Evolutionary conservation across 2,888 invertebrate genomes (phyloP).

Genomic region (Drosophila tanythrix): DNA sequence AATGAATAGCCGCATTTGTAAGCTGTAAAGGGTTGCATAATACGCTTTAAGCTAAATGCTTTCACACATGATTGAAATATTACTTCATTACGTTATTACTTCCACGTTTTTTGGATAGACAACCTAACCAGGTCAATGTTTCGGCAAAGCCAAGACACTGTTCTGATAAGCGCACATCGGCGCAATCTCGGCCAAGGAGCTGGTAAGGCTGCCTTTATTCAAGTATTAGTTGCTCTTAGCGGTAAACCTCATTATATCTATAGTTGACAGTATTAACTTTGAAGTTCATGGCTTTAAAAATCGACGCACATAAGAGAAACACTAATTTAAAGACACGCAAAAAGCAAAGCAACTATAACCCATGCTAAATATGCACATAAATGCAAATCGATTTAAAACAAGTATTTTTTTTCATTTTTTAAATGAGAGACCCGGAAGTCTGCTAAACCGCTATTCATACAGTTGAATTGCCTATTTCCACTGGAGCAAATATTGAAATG

Average conservation of each 20-base stretch:
- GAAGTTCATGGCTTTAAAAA: slow-evolving; percentile 65
- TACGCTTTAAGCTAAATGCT: not conserved
- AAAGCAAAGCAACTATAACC: slow-evolving; percentile 46
- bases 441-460: slow-evolving; percentile 17
- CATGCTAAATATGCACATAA: slow-evolving; percentile 43
- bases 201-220: slow-evolving; percentile 13
- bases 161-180: slow-evolving; percentile 53
- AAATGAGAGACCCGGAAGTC: slow-evolving; percentile 67
- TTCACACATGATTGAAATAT: slow-evolving; percentile 8
- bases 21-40: not conserved
- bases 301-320: slow-evolving; percentile 57
- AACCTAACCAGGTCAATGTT: slow-evolving; percentile 61
- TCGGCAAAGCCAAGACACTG: slow-evolving; percentile 31
- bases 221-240: slow-evolving; percentile 37
- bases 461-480: slow-evolving; percentile 41
- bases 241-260: slow-evolving; percentile 38
- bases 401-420: slow-evolving; percentile 17
- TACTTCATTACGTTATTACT: slow-evolving; percentile 8
- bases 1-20: slow-evolving; percentile 12
- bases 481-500: slow-evolving; percentile 47
- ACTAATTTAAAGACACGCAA: slow-evolving; percentile 32
- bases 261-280: slow-evolving; percentile 36
- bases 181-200: slow-evolving; percentile 64
- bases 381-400: slow-evolving; percentile 61
- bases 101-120: not conserved